Evolutionary conservation across 2,113 vertebrate genomes (phyloP).

Genomic region (Globicephala melas): DNA sequence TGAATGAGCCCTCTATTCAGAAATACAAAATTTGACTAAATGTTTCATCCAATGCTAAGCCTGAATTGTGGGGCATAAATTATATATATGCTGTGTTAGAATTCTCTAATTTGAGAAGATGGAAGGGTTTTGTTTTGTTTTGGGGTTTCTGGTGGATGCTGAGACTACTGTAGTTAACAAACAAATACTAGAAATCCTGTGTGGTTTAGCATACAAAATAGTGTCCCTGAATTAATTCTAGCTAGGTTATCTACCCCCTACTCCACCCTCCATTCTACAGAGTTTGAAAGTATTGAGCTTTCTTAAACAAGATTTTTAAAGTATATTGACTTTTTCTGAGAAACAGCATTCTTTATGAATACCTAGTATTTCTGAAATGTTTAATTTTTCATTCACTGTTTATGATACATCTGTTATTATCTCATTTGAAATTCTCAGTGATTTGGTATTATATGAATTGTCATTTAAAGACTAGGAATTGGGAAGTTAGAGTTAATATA

Average conservation of each 20-base stretch:
- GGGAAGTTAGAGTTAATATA: not conserved
- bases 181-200: not conserved
- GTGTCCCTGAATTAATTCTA: not conserved
- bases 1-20: not conserved
- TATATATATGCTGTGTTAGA: slow-evolving; percentile 5
- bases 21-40: not conserved
- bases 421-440: slow-evolving; percentile 5
- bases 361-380: not conserved
- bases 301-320: slow-evolving; percentile 34
- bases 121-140: not conserved
- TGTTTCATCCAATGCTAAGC: not conserved
- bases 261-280: not conserved
- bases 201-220: not conserved
- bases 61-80: not conserved
- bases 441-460: not conserved
- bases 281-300: not conserved
- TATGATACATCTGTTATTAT: not conserved
- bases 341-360: not conserved
- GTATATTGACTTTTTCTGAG: not conserved
- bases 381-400: not conserved
- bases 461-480: slow-evolving; percentile 13
- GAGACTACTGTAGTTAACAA: not conserved
- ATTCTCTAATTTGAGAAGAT: slow-evolving; percentile 8
- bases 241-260: not conserved
- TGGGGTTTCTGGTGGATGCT: not conserved